These are phyloP conservation scores for Mellivora capensis DNA, from an alignment of 2,113 vertebrate species.

Conservation along the genomic window DNA sequence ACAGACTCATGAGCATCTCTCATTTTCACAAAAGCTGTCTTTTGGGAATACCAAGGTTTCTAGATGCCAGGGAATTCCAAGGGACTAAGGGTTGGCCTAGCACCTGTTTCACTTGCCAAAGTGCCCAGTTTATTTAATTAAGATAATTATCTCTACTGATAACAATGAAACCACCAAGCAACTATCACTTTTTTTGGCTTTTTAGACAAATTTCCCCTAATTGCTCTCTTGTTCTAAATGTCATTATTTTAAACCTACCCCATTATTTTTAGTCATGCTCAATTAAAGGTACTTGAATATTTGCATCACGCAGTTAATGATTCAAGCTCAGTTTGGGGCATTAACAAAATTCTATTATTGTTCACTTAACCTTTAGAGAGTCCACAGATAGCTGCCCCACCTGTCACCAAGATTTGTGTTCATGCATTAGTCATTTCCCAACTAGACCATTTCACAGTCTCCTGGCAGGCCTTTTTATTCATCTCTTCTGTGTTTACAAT, in stretches of 20 bases:
- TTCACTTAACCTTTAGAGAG: conserved; percentile 62
- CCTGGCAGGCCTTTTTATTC: not conserved
- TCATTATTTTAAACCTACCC: conserved; percentile 25
- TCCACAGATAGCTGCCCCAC: not conserved
- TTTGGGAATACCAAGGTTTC: not conserved
- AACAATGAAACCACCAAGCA: conserved; percentile 17
- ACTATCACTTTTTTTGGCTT: not conserved
- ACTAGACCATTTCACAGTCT: not conserved
- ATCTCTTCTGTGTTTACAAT: not conserved
- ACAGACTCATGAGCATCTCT: not conserved
- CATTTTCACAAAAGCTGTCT: not conserved
- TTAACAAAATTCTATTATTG: conserved; percentile 43
- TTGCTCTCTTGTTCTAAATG: conserved; percentile 23
- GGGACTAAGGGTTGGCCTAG: not conserved
- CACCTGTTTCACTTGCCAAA: not conserved
- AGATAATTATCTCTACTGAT: not conserved
- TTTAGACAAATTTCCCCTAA: not conserved
- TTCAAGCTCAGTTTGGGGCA: not conserved
- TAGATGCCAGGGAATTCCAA: not conserved
- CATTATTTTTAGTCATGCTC: conserved; percentile 36
- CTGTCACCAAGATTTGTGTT: conserved; percentile 25
- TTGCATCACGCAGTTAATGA: not conserved
- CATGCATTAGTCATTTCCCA: conserved; percentile 33
- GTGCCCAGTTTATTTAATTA: not conserved
- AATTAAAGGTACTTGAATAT: conserved; percentile 27